These are phyloP conservation scores for Micromesistius poutassou DNA, from an alignment of 2,797 vertebrate genomes.

Conservation along the genomic window DNA sequence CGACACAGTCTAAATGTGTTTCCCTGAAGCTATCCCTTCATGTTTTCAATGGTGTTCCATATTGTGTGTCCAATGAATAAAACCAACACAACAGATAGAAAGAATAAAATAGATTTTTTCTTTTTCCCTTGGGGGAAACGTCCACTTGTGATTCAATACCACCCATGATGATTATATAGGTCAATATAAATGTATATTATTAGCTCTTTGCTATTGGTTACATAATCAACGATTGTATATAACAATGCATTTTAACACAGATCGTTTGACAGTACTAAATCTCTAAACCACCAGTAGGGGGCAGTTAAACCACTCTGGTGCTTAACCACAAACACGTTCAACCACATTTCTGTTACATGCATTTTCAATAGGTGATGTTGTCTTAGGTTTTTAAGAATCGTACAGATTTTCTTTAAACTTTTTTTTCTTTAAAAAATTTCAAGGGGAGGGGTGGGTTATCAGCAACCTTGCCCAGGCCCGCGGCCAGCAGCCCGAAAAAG, in stretches of 20 bases:
- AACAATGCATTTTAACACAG: neutral
- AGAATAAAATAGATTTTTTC: too few relatives aligned
- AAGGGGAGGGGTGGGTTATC: too few relatives aligned
- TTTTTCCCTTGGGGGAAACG: too few relatives aligned
- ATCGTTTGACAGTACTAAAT: neutral
- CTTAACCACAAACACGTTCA: neutral
- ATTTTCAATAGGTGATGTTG: too few relatives aligned
- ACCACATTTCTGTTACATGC: too few relatives aligned
- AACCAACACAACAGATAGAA: neutral
- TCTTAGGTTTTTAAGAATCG: too few relatives aligned
- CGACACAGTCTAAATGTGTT: neutral
- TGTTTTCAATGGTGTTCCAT: neutral
- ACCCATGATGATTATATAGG: neutral
- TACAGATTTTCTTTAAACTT: too few relatives aligned
- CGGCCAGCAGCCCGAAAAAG: too few relatives aligned
- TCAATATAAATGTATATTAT: neutral
- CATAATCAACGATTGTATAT: slow-evolving; percentile 3
- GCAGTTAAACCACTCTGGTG: neutral
- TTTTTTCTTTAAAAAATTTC: too few relatives aligned
- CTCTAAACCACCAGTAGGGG: neutral
- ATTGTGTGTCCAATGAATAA: too few relatives aligned
- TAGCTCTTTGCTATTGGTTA: neutral
- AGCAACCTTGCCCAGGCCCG: too few relatives aligned
- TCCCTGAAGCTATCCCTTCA: neutral
- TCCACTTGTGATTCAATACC: neutral